phyloP scores from a whole-genome alignment of 2,797 vertebrate species.

The Pseudomugil tenellus region DNA sequence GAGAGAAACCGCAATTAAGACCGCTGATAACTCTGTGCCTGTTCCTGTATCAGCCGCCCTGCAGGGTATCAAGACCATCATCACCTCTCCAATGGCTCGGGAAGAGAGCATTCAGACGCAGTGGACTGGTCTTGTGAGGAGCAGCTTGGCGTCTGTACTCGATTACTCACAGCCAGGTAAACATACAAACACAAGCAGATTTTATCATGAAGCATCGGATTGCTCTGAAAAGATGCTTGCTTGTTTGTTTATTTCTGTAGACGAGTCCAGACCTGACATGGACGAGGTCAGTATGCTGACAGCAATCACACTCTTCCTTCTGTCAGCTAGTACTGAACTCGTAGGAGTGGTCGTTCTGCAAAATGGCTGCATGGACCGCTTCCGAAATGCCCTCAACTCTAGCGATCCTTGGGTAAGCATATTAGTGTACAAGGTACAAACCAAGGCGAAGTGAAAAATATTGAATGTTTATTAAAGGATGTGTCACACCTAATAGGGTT shows the following conservation, averaged over 20 bases:
- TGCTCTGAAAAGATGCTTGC: not conserved
- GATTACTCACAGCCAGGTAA: conserved; percentile 93
- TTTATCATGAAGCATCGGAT: not conserved
- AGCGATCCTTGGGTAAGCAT: conserved; percentile 89
- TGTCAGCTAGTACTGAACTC: conserved; percentile 91
- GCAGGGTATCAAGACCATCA: conserved; percentile 94
- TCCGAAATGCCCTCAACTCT: conserved; percentile 91
- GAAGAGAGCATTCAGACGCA: conserved; percentile 88
- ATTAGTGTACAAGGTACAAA: not conserved
- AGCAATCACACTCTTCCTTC: conserved; percentile 93
- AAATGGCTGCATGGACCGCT: conserved; percentile 92
- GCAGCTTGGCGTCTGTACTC: conserved; percentile 93
- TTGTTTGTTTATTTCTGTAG: conserved; percentile 69
- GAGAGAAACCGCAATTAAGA: conserved; percentile 93
- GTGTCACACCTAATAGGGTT: not conserved
- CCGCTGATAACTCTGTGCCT: conserved; percentile 86
- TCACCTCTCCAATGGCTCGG: conserved; percentile 88
- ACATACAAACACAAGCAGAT: not conserved
- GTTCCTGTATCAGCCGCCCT: conserved; percentile 90
- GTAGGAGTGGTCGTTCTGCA: conserved; percentile 93
- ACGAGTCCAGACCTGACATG: conserved; percentile 84
- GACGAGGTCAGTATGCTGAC: conserved; percentile 96
- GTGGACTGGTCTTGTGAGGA: conserved; percentile 93
- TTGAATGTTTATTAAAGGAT: not conserved
- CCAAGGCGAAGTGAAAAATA: not conserved